These are phyloP conservation scores for Erpornis zantholeuca DNA, from an alignment of 2,113 vertebrate genomes.

Conservation along the genomic window DNA sequence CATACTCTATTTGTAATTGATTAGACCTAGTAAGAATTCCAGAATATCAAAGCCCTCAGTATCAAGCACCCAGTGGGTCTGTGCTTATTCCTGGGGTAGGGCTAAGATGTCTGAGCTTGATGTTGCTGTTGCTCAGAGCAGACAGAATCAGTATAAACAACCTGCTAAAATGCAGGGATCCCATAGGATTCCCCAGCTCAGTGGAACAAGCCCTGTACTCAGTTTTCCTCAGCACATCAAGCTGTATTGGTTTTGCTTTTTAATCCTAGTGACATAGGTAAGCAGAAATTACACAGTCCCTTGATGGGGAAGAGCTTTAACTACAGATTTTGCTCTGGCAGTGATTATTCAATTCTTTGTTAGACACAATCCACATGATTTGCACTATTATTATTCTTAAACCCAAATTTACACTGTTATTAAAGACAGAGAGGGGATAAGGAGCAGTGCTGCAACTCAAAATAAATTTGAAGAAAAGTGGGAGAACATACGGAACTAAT, in stretches of 20 bases:
- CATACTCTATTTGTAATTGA: not conserved
- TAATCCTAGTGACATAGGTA: not conserved
- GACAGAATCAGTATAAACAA: not conserved
- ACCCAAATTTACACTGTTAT: not conserved
- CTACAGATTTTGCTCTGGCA: not conserved
- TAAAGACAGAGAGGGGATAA: not conserved
- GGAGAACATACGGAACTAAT: not conserved
- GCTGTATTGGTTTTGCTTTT: not conserved
- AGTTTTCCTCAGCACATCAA: not conserved
- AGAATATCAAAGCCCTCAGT: not conserved
- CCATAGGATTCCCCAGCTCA: accelerated
- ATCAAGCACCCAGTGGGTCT: not conserved
- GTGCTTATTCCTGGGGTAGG: not conserved
- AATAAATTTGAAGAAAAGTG: not conserved
- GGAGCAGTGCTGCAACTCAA: not conserved
- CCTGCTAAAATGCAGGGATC: not conserved
- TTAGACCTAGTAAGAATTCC: not conserved
- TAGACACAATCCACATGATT: not conserved
- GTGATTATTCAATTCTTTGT: not conserved
- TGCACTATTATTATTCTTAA: not conserved
- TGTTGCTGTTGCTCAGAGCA: not conserved
- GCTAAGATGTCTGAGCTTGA: accelerated
- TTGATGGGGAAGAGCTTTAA: not conserved
- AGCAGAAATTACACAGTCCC: not conserved
- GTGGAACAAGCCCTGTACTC: not conserved